Evolutionary conservation across 2,888 invertebrate species (phyloP), one percentile per base, ranked within the genome.

Genomic region (Amiota mariae): DNA sequence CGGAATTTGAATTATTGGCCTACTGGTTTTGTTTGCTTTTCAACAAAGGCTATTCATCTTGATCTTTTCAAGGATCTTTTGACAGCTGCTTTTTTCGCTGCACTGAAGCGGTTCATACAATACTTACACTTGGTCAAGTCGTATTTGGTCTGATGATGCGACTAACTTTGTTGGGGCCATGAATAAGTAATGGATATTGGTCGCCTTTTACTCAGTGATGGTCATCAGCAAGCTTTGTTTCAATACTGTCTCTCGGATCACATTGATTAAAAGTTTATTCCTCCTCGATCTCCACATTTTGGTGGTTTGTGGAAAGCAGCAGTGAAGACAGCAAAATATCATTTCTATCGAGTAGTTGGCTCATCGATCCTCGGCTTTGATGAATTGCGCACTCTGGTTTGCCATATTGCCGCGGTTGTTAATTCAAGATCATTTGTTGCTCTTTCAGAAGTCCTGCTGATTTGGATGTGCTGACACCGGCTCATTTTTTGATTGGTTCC

Each of bases 141-240:
- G n/a, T 10, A 73, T 71, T 46, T 71, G 71, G 71, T 68, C 63
- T 11, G 73, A 75, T 24, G 72, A 74, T 24, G 70, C 74, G 12
- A 72, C 74, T 12, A 74, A 70, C 67, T 72, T 74, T 36, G 75
- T 36, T 73, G 71, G 71, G n/a, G n/a, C n/a, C n/a, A n/a, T n/a
- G n/a, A n/a, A n/a, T n/a, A n/a, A n/a, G n/a, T n/a, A n/a, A n/a
- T n/a, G n/a, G n/a, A n/a, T n/a, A n/a, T n/a, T n/a, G n/a, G n/a
- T n/a, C n/a, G n/a, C n/a, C n/a, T n/a, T n/a, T n/a, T n/a, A n/a
- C n/a, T n/a, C n/a, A n/a, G n/a, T n/a, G n/a, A n/a, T n/a, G n/a
- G n/a, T n/a, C n/a, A n/a, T n/a, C n/a, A n/a, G n/a, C n/a, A n/a
- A n/a, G n/a, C n/a, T n/a, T n/a, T n/a, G n/a, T n/a, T n/a, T n/a